Percentiles rank a stretch among this genome's conserved stretches.
Conservation (phyloP, 2,113 vertebrate genomes). For the Phrynosoma blainvillii region DNA sequence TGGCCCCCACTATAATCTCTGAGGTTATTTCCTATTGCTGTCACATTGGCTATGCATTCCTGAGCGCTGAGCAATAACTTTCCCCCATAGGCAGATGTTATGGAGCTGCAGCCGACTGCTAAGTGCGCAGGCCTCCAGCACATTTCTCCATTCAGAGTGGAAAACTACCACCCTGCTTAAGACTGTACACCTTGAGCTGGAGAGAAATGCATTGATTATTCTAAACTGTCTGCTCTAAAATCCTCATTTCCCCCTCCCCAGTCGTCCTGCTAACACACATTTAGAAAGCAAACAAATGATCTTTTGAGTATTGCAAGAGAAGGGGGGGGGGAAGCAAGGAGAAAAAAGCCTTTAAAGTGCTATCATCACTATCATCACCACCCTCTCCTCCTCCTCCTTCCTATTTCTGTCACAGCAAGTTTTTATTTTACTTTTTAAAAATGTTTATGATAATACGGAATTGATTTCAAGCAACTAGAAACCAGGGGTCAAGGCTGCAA, state of each 20-base stretch:
- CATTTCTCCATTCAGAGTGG: conserved; percentile 22
- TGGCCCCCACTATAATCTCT: conserved; percentile 49
- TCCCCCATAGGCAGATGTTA: conserved; percentile 65
- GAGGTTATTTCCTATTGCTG: conserved; percentile 62
- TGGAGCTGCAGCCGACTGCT: conserved; percentile 37
- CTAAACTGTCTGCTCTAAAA: not conserved
- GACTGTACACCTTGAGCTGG: not conserved
- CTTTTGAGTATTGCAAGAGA: not conserved
- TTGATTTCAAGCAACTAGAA: not conserved
- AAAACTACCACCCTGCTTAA: conserved; percentile 26
- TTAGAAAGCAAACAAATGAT: conserved; percentile 23
- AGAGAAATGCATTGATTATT: conserved; percentile 27
- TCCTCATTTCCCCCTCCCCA: not conserved
- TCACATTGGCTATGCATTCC: conserved; percentile 72
- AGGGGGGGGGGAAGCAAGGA: not conserved
- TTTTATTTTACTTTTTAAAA: not conserved
- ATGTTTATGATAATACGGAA: not conserved
- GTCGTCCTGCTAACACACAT: not conserved
- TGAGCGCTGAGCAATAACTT: conserved; percentile 69
- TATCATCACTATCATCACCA: not conserved
- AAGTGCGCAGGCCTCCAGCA: conserved; percentile 14
- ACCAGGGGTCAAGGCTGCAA: not conserved
- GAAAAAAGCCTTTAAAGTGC: not conserved
- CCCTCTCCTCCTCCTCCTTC: not conserved
- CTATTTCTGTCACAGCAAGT: not conserved